Conservation (phyloP, 2,797 vertebrate genomes). For the Trematomus bernacchii region DNA sequence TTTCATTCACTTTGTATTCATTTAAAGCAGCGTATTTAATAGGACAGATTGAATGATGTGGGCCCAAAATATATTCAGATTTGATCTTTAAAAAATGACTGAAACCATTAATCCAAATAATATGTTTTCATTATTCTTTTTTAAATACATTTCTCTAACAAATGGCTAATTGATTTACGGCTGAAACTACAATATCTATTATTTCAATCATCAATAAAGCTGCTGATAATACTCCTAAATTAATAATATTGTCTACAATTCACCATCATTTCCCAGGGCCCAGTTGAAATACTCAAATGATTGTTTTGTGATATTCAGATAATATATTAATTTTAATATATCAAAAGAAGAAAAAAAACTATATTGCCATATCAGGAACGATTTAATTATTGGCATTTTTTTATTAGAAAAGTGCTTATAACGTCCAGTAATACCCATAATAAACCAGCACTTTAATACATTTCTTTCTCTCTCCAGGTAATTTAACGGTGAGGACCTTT, state of each 20-base stretch:
- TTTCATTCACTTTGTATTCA: background rate
- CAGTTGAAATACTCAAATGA: background rate
- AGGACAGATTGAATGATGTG: background rate
- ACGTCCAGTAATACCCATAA: background rate
- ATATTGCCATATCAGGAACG: background rate
- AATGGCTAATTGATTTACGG: background rate
- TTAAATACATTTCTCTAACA: too few species aligned
- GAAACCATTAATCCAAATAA: too few species aligned
- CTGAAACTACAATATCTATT: background rate
- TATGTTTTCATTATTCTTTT: background rate
- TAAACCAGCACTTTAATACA: background rate
- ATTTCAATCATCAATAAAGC: background rate
- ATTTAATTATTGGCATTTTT: background rate
- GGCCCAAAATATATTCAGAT: too few species aligned
- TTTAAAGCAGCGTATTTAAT: background rate
- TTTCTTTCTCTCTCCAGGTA: slow-evolving; percentile 26
- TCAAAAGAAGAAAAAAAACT: background rate
- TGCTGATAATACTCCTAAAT: background rate
- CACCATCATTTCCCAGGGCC: background rate
- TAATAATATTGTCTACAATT: background rate
- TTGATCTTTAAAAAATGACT: background rate
- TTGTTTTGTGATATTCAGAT: too few species aligned
- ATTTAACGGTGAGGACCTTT: background rate
- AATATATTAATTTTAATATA: background rate
- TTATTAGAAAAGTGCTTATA: too few species aligned